Evolutionary conservation across 2,113 vertebrate genomes (phyloP).

Genomic region (Callaeas wilsoni): DNA sequence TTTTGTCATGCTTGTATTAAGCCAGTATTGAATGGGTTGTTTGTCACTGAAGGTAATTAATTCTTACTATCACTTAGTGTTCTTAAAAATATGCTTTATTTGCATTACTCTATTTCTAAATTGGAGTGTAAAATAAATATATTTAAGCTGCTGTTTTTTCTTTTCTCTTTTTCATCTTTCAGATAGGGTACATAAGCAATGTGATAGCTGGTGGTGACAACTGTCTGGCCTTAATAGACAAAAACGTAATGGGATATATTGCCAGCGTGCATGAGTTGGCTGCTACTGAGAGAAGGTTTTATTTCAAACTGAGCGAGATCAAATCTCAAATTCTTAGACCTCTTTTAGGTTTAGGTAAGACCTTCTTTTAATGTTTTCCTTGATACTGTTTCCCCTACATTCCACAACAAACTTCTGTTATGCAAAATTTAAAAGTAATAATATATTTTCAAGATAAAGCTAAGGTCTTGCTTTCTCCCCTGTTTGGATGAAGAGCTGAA

Average conservation of each 20-base stretch:
- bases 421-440: background rate
- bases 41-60: background rate
- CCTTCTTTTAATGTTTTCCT: background rate
- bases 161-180: conserved; percentile 28
- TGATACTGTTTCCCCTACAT: background rate
- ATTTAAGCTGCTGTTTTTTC: background rate
- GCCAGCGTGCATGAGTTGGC: conserved; percentile 93
- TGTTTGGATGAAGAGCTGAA: background rate
- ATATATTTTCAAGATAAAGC: background rate
- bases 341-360: conserved; percentile 88
- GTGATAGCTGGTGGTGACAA: conserved; percentile 83
- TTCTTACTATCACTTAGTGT: background rate
- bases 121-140: background rate
- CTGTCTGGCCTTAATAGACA: conserved; percentile 84
- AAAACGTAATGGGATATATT: conserved; percentile 91
- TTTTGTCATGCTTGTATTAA: background rate
- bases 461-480: background rate
- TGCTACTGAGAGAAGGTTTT: conserved; percentile 88
- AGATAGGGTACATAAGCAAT: conserved; percentile 92
- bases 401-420: background rate
- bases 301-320: conserved; percentile 84
- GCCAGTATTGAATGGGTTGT: background rate
- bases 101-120: background rate
- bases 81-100: background rate
- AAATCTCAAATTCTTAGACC: conserved; percentile 89